Evolutionary conservation across 2,113 vertebrate genomes (phyloP).

Genomic region (Colinus virginianus): DNA sequence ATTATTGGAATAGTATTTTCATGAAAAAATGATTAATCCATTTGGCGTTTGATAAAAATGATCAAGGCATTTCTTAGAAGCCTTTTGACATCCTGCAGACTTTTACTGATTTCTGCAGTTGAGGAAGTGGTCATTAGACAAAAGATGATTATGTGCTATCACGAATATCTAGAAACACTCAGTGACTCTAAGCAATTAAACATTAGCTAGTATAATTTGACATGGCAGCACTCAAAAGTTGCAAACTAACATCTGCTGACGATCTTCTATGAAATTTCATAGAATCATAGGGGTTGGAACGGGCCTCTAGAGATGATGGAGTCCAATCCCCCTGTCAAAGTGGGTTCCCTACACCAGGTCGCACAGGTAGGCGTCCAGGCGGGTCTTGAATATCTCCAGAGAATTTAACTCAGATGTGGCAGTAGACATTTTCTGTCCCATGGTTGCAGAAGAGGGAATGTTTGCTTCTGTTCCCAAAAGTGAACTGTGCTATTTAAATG

Average conservation of each 20-base stretch:
- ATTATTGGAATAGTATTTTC: constrained; percentile 14
- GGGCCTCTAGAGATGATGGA: no score
- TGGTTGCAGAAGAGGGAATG: not conserved
- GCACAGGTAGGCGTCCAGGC: no score
- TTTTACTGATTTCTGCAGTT: not conserved
- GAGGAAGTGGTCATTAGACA: not conserved
- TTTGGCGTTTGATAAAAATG: constrained; percentile 10
- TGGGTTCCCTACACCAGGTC: no score
- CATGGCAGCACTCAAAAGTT: constrained; percentile 14
- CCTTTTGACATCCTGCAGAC: not conserved
- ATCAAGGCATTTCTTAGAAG: constrained; percentile 3
- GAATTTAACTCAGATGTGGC: not conserved
- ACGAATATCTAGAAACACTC: constrained; percentile 2
- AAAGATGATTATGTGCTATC: constrained; percentile 1
- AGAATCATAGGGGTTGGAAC: no score
- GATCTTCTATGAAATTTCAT: not conserved
- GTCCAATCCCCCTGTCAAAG: no score
- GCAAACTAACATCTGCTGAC: constrained; percentile 21
- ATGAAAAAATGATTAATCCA: not conserved
- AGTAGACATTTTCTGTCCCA: not conserved
- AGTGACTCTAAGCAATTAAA: constrained; percentile 14
- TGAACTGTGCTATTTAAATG: not conserved
- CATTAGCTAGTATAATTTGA: not conserved
- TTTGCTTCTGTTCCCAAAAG: not conserved
- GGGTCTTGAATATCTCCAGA: no score